phyloP scores from a whole-genome alignment of 2,888 invertebrate species.

The Euspilapteryx auroguttella region DNA sequence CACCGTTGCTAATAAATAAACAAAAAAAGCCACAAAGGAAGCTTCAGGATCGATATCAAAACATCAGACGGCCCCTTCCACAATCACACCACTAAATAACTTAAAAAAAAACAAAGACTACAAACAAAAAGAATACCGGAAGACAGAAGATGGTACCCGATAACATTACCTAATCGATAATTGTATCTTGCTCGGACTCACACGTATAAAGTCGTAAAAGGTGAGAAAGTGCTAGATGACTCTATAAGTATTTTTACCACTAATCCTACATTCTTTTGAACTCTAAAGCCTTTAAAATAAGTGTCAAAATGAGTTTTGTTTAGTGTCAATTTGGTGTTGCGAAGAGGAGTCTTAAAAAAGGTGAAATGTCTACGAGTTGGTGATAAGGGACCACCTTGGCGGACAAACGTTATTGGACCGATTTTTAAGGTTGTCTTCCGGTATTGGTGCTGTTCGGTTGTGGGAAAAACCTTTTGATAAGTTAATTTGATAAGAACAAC shows the following conservation, averaged over 20 bases:
- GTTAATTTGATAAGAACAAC: no score
- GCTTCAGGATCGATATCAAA: no score
- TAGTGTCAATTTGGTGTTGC: no score
- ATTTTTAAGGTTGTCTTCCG: slow-evolving; percentile 50
- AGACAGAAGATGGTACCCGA: slow-evolving; percentile 51
- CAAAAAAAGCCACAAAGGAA: no score
- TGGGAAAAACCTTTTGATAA: slow-evolving; percentile 10
- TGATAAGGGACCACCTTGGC: slow-evolving; percentile 57
- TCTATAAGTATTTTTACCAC: no score
- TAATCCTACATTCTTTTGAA: no score
- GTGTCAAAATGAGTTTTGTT: no score
- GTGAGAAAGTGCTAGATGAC: slow-evolving; percentile 56
- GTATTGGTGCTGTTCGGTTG: slow-evolving; percentile 13
- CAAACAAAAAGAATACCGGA: slow-evolving; percentile 49
- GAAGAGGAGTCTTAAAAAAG: slow-evolving; percentile 56
- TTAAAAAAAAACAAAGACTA: no score
- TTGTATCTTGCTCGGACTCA: slow-evolving; percentile 55
- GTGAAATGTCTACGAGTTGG: slow-evolving; percentile 51
- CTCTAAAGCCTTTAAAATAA: no score
- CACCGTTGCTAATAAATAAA: no score
- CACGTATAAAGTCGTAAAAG: slow-evolving; percentile 52
- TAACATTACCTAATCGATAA: slow-evolving; percentile 60
- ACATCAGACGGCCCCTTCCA: no score
- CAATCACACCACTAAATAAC: no score
- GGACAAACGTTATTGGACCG: slow-evolving; percentile 20